These are phyloP conservation scores for Dicyrtoma fusca DNA, from an alignment of 2,888 invertebrate genomes.

Conservation along the genomic window DNA sequence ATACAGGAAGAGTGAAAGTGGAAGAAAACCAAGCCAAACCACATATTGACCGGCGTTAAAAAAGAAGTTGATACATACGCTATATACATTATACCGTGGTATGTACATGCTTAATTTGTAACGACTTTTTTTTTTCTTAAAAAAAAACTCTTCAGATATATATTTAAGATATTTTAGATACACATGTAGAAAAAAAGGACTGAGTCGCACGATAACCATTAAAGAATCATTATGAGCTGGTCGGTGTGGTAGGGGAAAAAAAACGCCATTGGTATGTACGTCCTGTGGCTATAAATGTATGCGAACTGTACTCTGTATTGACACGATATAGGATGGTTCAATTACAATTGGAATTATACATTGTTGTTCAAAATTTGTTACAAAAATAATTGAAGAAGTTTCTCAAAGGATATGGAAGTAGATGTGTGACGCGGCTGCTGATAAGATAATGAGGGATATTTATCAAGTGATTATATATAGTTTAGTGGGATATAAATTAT, in stretches of 20 bases:
- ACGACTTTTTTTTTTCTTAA: too few relatives aligned
- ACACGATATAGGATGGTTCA: not conserved
- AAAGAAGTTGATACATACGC: too few relatives aligned
- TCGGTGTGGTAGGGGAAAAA: too few relatives aligned
- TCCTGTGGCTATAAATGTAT: too few relatives aligned
- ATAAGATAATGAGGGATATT: not conserved
- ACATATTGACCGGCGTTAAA: not conserved
- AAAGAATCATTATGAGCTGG: not conserved
- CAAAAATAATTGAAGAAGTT: too few relatives aligned
- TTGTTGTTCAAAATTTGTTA: too few relatives aligned
- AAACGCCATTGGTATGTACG: too few relatives aligned
- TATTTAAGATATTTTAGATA: not conserved
- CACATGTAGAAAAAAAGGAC: not conserved
- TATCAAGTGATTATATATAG: not conserved
- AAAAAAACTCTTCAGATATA: too few relatives aligned
- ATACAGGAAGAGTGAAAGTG: slow-evolving; percentile 31
- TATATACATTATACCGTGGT: too few relatives aligned
- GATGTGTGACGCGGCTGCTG: not conserved
- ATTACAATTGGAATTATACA: not conserved
- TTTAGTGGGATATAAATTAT: slow-evolving; percentile 10
- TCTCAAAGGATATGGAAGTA: not conserved
- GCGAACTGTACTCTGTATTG: too few relatives aligned
- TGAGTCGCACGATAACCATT: not conserved
- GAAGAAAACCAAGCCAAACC: slow-evolving; percentile 1
- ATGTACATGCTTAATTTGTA: too few relatives aligned